Evolutionary conservation across 2,888 invertebrate species (phyloP).

Genomic region (Pristionchus entomophagus): DNA sequence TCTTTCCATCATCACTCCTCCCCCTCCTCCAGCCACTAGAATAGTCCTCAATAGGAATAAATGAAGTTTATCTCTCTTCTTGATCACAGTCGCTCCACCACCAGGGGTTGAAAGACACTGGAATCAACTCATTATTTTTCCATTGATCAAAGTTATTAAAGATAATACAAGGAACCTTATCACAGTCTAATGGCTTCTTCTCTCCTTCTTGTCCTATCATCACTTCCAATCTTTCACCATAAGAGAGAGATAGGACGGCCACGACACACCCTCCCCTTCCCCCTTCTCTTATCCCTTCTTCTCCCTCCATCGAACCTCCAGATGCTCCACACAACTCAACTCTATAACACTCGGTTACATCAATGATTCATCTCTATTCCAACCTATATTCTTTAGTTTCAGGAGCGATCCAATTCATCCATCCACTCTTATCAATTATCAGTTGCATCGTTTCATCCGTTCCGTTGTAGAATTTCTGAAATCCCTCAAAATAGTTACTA

Average conservation of each 20-base stretch:
- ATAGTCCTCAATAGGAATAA: background rate
- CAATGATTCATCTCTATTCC: background rate
- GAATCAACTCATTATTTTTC: background rate
- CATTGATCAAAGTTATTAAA: background rate
- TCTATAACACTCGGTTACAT: background rate
- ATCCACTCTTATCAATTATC: slow-evolving; percentile 13
- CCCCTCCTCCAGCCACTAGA: slow-evolving; percentile 39
- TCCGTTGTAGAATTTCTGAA: slow-evolving; percentile 40
- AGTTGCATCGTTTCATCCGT: slow-evolving; percentile 33
- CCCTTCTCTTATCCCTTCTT: slow-evolving; percentile 2
- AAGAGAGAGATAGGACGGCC: background rate
- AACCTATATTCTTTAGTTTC: background rate
- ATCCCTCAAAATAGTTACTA: background rate
- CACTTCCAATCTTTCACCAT: slow-evolving; percentile 12
- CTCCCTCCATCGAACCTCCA: background rate
- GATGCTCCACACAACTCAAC: slow-evolving; percentile 37
- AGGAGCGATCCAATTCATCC: slow-evolving; percentile 32
- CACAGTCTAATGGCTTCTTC: background rate
- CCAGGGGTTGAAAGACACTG: background rate
- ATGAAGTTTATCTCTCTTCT: background rate
- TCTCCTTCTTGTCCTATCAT: slow-evolving; percentile 37
- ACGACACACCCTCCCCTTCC: slow-evolving; percentile 41
- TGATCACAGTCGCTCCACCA: background rate
- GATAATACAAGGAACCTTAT: background rate
- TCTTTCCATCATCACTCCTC: background rate